Percentiles rank a stretch among this genome's conserved stretches.
Conservation (phyloP, 2,797 vertebrate genomes). For the Pteropus rufus region DNA sequence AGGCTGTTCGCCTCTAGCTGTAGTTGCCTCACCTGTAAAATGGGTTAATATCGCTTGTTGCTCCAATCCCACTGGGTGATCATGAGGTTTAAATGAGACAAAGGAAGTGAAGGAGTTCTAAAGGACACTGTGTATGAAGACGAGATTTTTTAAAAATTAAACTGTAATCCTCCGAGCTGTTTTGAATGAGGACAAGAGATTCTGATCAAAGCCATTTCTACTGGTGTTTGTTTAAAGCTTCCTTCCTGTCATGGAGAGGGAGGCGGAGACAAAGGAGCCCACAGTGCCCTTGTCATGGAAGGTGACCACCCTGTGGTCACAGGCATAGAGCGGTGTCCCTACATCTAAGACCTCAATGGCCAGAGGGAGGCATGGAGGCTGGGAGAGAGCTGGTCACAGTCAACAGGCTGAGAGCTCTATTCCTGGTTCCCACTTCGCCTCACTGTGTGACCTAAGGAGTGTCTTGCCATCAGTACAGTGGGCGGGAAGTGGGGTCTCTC, state of each 20-base stretch:
- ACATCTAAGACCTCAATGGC: not conserved
- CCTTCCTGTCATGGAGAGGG: not conserved
- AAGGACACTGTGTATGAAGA: not conserved
- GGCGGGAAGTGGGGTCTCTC: no score
- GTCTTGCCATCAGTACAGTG: not conserved
- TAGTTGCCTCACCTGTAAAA: not conserved
- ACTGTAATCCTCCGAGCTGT: no score
- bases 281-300: rapidly evolving
- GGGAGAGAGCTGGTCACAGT: not conserved
- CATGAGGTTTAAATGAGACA: not conserved
- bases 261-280: rapidly evolving
- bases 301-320: not conserved
- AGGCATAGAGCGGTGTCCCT: not conserved
- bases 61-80: not conserved
- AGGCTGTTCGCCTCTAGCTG: not conserved
- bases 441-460: not conserved
- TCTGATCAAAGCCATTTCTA: not conserved
- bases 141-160: not conserved
- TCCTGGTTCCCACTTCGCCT: rapidly evolving
- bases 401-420: not conserved
- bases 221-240: not conserved
- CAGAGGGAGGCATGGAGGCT: not conserved
- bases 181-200: not conserved
- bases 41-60: not conserved
- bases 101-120: not conserved